Evolutionary conservation across 2,888 invertebrate genomes (phyloP).

Genomic region (Erynnis tages): DNA sequence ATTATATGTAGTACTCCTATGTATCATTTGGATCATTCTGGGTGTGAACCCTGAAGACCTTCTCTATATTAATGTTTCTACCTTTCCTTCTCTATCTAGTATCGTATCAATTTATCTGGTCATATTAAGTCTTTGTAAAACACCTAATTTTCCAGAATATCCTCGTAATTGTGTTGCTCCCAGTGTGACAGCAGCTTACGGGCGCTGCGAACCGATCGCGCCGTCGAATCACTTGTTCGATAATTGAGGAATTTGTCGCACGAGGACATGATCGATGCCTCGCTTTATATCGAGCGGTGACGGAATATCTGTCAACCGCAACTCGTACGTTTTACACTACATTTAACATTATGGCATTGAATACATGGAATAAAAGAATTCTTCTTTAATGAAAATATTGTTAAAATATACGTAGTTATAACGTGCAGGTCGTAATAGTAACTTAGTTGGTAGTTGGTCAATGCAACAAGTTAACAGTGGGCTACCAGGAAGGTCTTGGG

Average conservation of each 20-base stretch:
- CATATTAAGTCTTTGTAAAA: not conserved
- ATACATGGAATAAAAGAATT: no score
- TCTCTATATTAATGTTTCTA: no score
- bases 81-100: no score
- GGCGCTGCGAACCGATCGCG: conserved; percentile 13
- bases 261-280: conserved; percentile 22
- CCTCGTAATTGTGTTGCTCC: not conserved
- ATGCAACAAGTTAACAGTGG: no score
- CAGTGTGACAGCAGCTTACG: conserved; percentile 1
- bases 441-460: no score
- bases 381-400: no score
- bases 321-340: conserved; percentile 8
- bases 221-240: conserved; percentile 24
- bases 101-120: not conserved
- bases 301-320: conserved; percentile 10
- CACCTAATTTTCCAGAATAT: not conserved
- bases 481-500: no score
- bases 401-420: no score
- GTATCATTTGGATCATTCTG: no score
- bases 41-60: no score
- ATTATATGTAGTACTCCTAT: no score
- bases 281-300: conserved; percentile 12
- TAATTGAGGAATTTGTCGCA: conserved; percentile 27
- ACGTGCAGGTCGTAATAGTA: no score
- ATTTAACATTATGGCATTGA: conserved; percentile 7